Evolutionary conservation across 2,113 vertebrate genomes (phyloP).

Genomic region (Crotalus helleri): DNA sequence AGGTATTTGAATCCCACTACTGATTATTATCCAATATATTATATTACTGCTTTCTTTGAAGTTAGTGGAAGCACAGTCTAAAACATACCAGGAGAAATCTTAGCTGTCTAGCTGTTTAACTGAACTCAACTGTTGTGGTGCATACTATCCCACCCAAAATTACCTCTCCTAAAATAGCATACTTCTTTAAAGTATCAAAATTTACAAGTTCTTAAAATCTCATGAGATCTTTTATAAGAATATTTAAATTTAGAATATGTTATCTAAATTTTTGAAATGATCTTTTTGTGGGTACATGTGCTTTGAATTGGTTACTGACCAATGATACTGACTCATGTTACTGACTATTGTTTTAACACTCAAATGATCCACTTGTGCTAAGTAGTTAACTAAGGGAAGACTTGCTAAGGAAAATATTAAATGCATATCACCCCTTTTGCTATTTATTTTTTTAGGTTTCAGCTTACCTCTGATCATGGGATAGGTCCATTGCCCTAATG

Average conservation of each 20-base stretch:
- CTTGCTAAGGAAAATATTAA: background rate
- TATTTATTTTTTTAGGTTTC: background rate
- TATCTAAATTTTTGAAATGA: background rate
- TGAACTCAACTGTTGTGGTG: background rate
- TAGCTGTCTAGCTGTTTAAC: background rate
- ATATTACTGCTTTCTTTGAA: background rate
- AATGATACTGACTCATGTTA: background rate
- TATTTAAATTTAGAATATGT: background rate
- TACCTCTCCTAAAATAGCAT: background rate
- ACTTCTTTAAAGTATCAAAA: background rate
- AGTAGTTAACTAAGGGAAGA: background rate
- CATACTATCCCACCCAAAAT: background rate
- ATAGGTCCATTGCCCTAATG: conserved; percentile 97
- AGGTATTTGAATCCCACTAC: no score
- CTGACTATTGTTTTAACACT: background rate
- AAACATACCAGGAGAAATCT: background rate
- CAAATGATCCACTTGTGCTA: background rate
- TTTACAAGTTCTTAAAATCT: background rate
- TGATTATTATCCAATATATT: background rate
- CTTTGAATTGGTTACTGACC: background rate
- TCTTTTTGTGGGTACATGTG: background rate
- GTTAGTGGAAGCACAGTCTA: background rate
- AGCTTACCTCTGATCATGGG: conserved; percentile 96
- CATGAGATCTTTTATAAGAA: background rate
- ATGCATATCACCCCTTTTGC: background rate